phyloP scores from a whole-genome alignment of 2,797 vertebrate species.

The Coilia nasus region DNA sequence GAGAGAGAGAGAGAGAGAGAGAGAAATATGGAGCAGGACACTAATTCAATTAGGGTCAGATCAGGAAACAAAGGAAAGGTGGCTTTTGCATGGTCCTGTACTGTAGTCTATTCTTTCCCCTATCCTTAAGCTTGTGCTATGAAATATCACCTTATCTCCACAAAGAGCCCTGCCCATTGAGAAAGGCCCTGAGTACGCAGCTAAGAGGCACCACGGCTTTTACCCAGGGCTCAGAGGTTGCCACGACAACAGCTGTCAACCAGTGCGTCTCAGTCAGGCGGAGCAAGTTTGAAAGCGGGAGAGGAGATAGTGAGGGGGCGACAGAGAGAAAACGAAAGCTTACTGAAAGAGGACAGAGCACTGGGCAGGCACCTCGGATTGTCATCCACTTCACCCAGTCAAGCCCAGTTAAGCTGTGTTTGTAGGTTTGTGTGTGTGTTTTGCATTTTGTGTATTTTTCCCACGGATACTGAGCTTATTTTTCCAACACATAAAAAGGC shows the following conservation, averaged over 20 bases:
- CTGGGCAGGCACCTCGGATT: not conserved
- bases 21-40: constrained; percentile 42
- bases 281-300: constrained; percentile 54
- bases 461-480: not conserved
- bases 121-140: constrained; percentile 69
- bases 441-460: not conserved
- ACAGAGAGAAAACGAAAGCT: constrained; percentile 27
- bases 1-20: no score
- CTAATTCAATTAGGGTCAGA: no score
- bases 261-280: constrained; percentile 71
- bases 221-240: constrained; percentile 65
- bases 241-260: constrained; percentile 75
- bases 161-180: constrained; percentile 68
- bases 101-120: constrained; percentile 54
- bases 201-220: constrained; percentile 64
- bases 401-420: constrained; percentile 25
- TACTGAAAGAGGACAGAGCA: no score
- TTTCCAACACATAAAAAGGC: not conserved
- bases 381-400: not conserved
- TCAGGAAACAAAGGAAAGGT: constrained; percentile 28
- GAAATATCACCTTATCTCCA: constrained; percentile 79
- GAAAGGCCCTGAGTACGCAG: constrained; percentile 61
- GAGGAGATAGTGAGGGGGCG: constrained; percentile 45
- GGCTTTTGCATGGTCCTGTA: constrained; percentile 67
- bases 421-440: constrained; percentile 48